Conservation (phyloP, 2,888 invertebrate species). For the Baccha elongata region DNA sequence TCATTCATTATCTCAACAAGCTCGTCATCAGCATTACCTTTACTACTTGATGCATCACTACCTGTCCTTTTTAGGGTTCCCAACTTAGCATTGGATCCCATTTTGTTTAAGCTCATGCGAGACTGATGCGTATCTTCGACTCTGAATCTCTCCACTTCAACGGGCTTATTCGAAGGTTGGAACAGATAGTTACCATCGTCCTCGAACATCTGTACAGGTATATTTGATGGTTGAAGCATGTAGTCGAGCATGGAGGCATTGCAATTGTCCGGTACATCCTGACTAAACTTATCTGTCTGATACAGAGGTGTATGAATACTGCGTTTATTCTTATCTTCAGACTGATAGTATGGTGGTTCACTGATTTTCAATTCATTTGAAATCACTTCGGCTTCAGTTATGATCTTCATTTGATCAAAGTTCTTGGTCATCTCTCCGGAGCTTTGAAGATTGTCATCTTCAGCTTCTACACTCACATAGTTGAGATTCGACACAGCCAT, state of each 20-base stretch:
- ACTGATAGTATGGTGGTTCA: constrained; percentile 82
- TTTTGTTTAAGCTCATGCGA: constrained; percentile 75
- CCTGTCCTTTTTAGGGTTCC: constrained; percentile 81
- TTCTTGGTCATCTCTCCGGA: constrained; percentile 79
- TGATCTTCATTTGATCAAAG: constrained; percentile 78
- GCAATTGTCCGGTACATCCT: constrained; percentile 80
- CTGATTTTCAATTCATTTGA: constrained; percentile 81
- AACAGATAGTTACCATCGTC: constrained; percentile 81
- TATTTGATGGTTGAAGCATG: constrained; percentile 86
- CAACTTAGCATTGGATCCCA: constrained; percentile 75
- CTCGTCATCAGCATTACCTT: constrained; percentile 86
- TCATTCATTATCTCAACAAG: constrained; percentile 93
- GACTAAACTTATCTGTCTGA: constrained; percentile 81
- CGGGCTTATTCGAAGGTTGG: constrained; percentile 81
- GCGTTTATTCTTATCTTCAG: constrained; percentile 79
- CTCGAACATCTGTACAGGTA: constrained; percentile 83
- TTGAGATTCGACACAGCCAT: constrained; percentile 82
- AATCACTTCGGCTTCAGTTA: constrained; percentile 78
- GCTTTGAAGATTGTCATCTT: constrained; percentile 80
- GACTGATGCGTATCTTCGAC: constrained; percentile 66
- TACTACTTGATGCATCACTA: constrained; percentile 80
- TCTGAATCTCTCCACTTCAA: constrained; percentile 76
- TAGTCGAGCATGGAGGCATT: constrained; percentile 83
- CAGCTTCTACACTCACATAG: constrained; percentile 81
- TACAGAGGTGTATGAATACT: constrained; percentile 77